phyloP scores from a whole-genome alignment of 2,888 invertebrate species.

The Prenolepis imparis region DNA sequence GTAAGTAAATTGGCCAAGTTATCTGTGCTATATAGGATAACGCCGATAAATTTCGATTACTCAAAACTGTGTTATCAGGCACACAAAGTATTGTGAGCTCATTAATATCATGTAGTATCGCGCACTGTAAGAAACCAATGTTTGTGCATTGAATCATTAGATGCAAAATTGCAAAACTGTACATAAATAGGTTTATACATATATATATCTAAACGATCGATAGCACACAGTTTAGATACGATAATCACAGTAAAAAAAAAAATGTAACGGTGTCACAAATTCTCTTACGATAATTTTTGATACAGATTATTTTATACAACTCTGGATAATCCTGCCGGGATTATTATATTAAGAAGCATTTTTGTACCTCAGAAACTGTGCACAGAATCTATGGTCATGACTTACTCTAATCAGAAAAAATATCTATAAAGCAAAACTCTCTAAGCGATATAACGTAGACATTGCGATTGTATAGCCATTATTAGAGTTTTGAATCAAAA shows the following conservation, averaged over 20 bases:
- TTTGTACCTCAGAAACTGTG: conserved; percentile 44
- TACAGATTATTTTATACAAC: conserved; percentile 53
- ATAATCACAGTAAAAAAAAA: conserved; percentile 11
- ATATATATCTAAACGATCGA: conserved; percentile 21
- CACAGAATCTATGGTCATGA: conserved; percentile 68
- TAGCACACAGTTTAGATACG: conserved; percentile 37
- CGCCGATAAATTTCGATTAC: conserved; percentile 45
- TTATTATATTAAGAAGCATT: conserved; percentile 44
- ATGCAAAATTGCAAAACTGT: conserved; percentile 33
- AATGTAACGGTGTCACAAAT: conserved; percentile 43
- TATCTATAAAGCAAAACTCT: conserved; percentile 42
- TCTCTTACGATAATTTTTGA: conserved; percentile 55
- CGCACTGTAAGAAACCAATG: conserved; percentile 25
- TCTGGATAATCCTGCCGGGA: conserved; percentile 49
- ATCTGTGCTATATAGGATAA: conserved; percentile 67
- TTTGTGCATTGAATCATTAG: conserved; percentile 23
- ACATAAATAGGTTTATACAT: conserved; percentile 36
- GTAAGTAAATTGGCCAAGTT: conserved; percentile 75
- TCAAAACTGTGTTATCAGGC: conserved; percentile 27
- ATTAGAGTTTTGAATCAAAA: conserved; percentile 58
- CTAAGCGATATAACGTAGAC: conserved; percentile 49
- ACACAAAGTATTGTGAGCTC: conserved; percentile 37
- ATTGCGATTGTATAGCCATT: conserved; percentile 42
- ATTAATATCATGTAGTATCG: conserved; percentile 29
- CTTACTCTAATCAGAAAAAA: conserved; percentile 60